Base-by-base conservation (phyloP, 2,888 invertebrate genomes). In the Noctua pronuba region DNA sequence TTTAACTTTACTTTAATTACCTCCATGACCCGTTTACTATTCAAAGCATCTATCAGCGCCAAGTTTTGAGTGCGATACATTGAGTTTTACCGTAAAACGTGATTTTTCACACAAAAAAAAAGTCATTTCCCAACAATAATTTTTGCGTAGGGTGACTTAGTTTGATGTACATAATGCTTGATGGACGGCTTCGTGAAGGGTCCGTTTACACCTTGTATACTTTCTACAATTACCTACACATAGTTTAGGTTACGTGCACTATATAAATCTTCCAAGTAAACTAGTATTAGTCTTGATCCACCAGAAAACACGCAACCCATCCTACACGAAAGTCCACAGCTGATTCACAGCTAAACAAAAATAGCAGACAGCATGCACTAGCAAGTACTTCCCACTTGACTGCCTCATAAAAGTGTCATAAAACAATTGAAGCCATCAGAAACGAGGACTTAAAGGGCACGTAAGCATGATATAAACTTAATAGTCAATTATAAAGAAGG, bases 401-500 rank as follows among this genome's bases (percentile, higher is more conserved):
- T 71, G 49, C 49, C 28, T 75, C 76, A 75, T 87, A 76, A 87
- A 83, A 80, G 41, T 67, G 83, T 73, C 77, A 82, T 88, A 88
- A 86, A 88, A 78, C 85, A 82, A 85, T 80, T 82, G 79, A 55
- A 75, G 66, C 24, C 73, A 35, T 75, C 65, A 66, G 46, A 60
- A 82, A 44, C 18, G 66, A 73, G 73, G 46, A 69, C 35, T 49
- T 70, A 77, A 72, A 83, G 82, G 82, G 71, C 79, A 78, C 31
- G 31, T 68, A 75, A 75, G 69, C 58, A 58, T 35, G 64, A 80
- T 80, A 74, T 69, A 60, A 79, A 73, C 55, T 75, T 75, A 75
- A 75, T 75, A 77, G 78, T 72, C 87, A 89, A 86, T 86, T 88
- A 90, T 77, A 79, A 83, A 72, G 73, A 80, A 66, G 73, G 80